phyloP scores from a whole-genome alignment of 2,113 vertebrate genomes.

The Ornithorhynchus anatinus region DNA sequence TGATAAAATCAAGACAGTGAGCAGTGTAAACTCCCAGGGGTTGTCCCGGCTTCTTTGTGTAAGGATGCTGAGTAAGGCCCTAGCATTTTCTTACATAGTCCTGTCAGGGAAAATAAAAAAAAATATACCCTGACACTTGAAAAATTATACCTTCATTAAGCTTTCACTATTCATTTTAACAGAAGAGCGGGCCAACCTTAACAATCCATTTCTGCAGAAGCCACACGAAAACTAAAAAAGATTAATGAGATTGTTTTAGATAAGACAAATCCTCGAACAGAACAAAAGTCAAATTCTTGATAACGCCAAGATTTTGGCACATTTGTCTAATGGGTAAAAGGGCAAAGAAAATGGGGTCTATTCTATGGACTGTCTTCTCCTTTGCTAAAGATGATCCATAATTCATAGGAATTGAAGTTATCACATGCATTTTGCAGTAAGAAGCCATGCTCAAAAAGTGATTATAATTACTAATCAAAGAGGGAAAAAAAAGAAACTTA shows the following conservation, averaged over 20 bases:
- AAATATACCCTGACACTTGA: background rate
- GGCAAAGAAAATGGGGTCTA: background rate
- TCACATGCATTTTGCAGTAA: background rate
- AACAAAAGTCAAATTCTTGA: background rate
- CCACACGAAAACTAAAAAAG: background rate
- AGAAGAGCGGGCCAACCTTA: background rate
- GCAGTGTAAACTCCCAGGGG: background rate
- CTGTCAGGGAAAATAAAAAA: background rate
- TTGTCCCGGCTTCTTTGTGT: background rate
- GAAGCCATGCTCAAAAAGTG: background rate
- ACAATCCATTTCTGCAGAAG: background rate
- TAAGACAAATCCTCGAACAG: background rate
- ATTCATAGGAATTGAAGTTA: background rate
- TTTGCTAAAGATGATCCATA: background rate
- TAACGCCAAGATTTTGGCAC: background rate
- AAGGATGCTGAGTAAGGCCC: conserved; percentile 13
- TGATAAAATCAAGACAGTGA: background rate
- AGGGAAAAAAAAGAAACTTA: too few relatives aligned
- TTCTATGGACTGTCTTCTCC: background rate
- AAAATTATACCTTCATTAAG: background rate
- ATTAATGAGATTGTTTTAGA: background rate
- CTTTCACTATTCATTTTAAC: conserved; percentile 8
- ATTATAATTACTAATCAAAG: background rate
- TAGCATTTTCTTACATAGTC: conserved; percentile 27
- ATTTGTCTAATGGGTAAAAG: background rate